These are phyloP conservation scores for Nemapogon koenigi DNA, from an alignment of 2,888 invertebrate genomes.

Conservation along the genomic window DNA sequence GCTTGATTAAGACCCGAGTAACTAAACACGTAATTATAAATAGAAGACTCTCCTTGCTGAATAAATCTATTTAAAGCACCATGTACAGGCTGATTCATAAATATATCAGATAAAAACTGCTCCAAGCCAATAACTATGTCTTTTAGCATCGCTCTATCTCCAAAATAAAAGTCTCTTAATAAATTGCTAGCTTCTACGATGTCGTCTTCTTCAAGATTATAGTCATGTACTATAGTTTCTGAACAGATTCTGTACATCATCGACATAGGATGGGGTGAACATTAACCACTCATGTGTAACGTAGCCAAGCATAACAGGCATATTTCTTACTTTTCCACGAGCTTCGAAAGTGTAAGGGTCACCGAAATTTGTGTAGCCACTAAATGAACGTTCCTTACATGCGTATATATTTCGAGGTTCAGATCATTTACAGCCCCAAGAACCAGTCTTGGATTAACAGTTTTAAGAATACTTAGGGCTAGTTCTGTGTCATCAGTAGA, in stretches of 20 bases:
- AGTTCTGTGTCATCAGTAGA: conserved; percentile 33
- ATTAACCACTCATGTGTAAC: conserved; percentile 33
- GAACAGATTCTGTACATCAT: conserved; percentile 29
- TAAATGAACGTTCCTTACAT: conserved; percentile 45
- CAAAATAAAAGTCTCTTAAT: conserved; percentile 43
- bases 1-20: conserved; percentile 30
- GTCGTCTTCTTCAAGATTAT: conserved; percentile 32
- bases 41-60: conserved; percentile 33
- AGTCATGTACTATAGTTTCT: conserved; percentile 32
- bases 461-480: conserved; percentile 35
- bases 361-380: conserved; percentile 40
- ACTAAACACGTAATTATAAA: conserved; percentile 43
- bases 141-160: conserved; percentile 33
- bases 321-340: conserved; percentile 33
- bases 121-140: conserved; percentile 27
- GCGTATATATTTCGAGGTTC: conserved; percentile 34
- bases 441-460: conserved; percentile 32
- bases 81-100: conserved; percentile 39
- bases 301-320: conserved; percentile 45
- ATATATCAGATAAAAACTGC: conserved; percentile 43
- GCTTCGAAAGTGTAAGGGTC: conserved; percentile 41
- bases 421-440: conserved; percentile 34
- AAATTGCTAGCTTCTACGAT: conserved; percentile 27
- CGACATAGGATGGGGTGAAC: too few species aligned
- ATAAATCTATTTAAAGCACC: conserved; percentile 34